Conservation (phyloP, 37 sponge, comb jelly and placozoan species). For the Aplysina aerophoba region DNA sequence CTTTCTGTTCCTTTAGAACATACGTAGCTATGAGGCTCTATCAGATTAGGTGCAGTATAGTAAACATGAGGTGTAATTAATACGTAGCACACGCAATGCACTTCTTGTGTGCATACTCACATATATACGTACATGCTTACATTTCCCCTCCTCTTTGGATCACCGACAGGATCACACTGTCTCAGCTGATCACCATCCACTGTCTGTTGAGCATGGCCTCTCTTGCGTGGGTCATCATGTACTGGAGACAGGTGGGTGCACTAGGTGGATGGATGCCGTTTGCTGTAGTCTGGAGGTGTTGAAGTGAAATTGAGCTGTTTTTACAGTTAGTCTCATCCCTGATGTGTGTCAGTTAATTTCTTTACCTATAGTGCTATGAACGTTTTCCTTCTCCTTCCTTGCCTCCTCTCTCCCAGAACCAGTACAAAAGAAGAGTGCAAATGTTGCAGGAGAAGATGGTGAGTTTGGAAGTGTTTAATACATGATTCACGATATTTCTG, state of each 20-base stretch:
- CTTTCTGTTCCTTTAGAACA: too few relatives aligned
- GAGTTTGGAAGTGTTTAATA: not conserved
- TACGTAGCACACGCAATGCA: too few relatives aligned
- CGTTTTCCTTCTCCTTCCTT: not conserved
- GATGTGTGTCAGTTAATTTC: not conserved
- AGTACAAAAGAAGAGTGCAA: not conserved
- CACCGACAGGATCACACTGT: not conserved
- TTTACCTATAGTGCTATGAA: not conserved
- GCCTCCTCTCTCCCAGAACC: not conserved
- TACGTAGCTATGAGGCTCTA: too few relatives aligned
- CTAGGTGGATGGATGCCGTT: too few relatives aligned
- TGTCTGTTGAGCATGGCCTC: not conserved
- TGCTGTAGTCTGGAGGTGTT: too few relatives aligned
- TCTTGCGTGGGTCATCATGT: conserved; percentile 7
- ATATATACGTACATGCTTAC: not conserved
- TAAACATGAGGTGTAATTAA: too few relatives aligned
- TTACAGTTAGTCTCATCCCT: not conserved
- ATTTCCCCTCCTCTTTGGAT: not conserved
- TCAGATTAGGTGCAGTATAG: too few relatives aligned
- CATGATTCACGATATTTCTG: not conserved
- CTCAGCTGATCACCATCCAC: not conserved
- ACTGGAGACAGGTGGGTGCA: conserved; percentile 1
- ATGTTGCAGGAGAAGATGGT: not conserved
- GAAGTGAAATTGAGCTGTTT: not conserved
- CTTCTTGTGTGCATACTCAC: too few relatives aligned